Evolutionary conservation across 1,140 invertebrate species (phyloP).

Genomic region (Hyles vespertilio): DNA sequence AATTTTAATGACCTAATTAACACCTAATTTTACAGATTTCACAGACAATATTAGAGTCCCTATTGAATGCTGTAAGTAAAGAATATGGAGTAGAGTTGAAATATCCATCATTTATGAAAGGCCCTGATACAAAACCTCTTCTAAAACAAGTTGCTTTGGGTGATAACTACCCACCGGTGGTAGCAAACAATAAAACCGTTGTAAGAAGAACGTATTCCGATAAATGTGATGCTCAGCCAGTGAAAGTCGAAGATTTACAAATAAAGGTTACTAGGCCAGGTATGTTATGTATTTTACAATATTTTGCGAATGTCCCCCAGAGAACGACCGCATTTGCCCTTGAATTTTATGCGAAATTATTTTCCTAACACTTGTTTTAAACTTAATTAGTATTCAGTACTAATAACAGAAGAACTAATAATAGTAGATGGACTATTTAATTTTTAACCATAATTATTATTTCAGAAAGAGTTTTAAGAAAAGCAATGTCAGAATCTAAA

Average conservation of each 20-base stretch:
- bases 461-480: constrained; percentile 27
- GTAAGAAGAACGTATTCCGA: constrained; percentile 50
- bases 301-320: too few species aligned
- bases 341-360: too few species aligned
- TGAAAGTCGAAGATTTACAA: constrained; percentile 34
- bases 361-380: too few species aligned
- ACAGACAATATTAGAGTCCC: constrained; percentile 78
- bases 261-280: constrained; percentile 33
- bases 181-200: constrained; percentile 29
- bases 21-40: constrained; percentile 75
- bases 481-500: constrained; percentile 43
- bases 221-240: constrained; percentile 26
- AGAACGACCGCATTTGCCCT: too few species aligned
- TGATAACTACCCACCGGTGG: constrained; percentile 36
- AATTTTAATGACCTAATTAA: too few species aligned
- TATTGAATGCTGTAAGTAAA: constrained; percentile 77
- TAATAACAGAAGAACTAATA: too few species aligned
- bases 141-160: constrained; percentile 16
- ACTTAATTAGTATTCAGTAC: too few species aligned
- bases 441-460: not conserved
- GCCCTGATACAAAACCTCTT: constrained; percentile 31
- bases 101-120: constrained; percentile 77
- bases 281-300: not conserved
- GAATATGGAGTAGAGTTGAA: constrained; percentile 81
- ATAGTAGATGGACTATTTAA: not conserved